Percentiles rank a stretch among this genome's conserved stretches.
Evolutionary conservation across 92 coral and sea anemone species (phyloP).

Genomic region (Montipora capitata): DNA sequence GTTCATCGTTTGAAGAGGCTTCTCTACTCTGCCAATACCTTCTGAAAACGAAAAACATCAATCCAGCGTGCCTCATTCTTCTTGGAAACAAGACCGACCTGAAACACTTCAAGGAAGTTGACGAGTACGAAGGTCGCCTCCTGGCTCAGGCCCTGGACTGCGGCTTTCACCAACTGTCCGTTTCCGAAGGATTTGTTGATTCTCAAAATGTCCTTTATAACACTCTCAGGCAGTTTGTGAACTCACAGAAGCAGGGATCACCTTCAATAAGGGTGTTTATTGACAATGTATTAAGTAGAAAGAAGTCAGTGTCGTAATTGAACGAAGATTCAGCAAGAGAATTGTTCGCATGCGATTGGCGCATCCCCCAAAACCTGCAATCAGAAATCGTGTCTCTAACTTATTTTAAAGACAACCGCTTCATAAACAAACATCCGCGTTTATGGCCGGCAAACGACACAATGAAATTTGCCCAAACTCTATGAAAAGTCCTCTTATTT

Average conservation of each 20-base stretch:
- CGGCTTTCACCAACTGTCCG: slow-evolving; percentile 80
- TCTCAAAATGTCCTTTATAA: slow-evolving; percentile 79
- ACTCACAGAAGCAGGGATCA: slow-evolving; percentile 67
- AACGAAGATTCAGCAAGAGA: background rate
- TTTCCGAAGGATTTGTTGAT: slow-evolving; percentile 86
- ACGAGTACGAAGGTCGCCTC: slow-evolving; percentile 81
- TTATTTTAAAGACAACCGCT: too few relatives aligned
- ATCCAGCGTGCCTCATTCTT: slow-evolving; percentile 72
- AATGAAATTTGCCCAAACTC: too few relatives aligned
- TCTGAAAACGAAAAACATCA: slow-evolving; percentile 73
- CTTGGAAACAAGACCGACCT: slow-evolving; percentile 89
- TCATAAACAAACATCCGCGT: too few relatives aligned
- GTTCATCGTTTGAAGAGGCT: slow-evolving; percentile 87
- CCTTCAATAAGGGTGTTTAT: slow-evolving; percentile 71
- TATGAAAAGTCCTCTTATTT: too few relatives aligned
- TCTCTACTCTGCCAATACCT: slow-evolving; percentile 77
- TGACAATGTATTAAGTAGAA: slow-evolving; percentile 74
- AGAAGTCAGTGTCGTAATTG: slow-evolving; percentile 41
- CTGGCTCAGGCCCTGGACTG: slow-evolving; percentile 87
- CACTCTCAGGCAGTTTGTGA: slow-evolving; percentile 74
- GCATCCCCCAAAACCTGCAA: too few relatives aligned
- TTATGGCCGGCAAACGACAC: too few relatives aligned
- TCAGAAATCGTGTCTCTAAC: too few relatives aligned
- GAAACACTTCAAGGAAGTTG: slow-evolving; percentile 80
- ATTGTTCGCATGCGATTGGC: too few relatives aligned